These are phyloP conservation scores for Artibeus jamaicensis DNA, from an alignment of 2,797 vertebrate species.

Conservation along the genomic window DNA sequence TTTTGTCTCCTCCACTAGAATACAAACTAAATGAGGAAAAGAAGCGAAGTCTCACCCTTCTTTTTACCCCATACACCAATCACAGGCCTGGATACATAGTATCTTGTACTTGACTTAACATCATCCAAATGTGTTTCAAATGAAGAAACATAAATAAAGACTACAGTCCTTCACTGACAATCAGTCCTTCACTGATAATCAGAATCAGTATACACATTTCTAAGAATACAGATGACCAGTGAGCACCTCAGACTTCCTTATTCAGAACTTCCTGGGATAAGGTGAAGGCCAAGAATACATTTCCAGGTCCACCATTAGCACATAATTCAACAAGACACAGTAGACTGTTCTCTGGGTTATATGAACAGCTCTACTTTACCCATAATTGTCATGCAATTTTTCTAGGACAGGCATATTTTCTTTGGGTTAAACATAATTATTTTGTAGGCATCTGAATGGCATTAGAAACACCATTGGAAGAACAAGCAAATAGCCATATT, in stretches of 20 bases:
- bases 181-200: neutral
- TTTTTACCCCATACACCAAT: too few relatives aligned
- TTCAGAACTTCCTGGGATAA: neutral
- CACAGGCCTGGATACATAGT: neutral
- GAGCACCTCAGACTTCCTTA: neutral
- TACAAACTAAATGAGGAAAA: neutral
- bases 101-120: neutral
- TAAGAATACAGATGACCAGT: neutral
- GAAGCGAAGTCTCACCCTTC: neutral
- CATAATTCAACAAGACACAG: slow-evolving; percentile 4
- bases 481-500: neutral
- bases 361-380: neutral
- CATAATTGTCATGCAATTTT: neutral
- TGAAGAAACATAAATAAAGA: neutral
- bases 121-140: neutral
- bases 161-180: too few relatives aligned
- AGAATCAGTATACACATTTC: slow-evolving; percentile 1
- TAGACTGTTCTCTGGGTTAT: neutral
- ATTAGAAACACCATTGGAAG: neutral
- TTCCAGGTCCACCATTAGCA: neutral
- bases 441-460: neutral
- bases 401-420: neutral
- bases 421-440: neutral
- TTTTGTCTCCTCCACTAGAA: neutral
- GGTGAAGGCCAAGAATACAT: neutral